phyloP scores from a whole-genome alignment of 2,797 vertebrate genomes.

The Poeciliopsis paucimaculata region DNA sequence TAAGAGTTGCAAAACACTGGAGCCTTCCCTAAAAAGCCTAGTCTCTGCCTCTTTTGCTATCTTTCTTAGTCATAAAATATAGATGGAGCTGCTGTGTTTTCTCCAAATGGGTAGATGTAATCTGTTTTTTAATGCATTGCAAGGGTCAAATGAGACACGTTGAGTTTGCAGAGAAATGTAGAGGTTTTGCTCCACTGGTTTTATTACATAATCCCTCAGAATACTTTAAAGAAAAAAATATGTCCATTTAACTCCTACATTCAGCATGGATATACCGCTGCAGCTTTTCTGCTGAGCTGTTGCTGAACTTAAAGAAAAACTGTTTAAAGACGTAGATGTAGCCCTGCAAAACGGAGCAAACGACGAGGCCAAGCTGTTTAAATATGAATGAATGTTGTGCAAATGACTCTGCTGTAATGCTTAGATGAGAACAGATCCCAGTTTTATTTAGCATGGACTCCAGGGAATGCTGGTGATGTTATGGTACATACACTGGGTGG shows the following conservation, averaged over 20 bases:
- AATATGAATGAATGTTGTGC: constrained; percentile 69
- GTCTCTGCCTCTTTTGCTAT: constrained; percentile 46
- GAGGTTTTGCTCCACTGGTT: constrained; percentile 12
- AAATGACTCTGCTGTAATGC: constrained; percentile 54
- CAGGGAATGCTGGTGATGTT: constrained; percentile 27
- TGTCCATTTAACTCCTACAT: constrained; percentile 16
- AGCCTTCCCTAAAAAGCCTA: constrained; percentile 42
- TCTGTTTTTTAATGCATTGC: constrained; percentile 36
- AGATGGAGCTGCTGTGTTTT: constrained; percentile 45
- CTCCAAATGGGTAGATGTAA: constrained; percentile 21
- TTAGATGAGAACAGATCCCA: constrained; percentile 50
- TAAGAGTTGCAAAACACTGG: constrained; percentile 45
- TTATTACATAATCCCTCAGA: constrained; percentile 17
- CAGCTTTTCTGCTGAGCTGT: constrained; percentile 35
- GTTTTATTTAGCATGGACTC: constrained; percentile 30
- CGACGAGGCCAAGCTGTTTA: constrained; percentile 53
- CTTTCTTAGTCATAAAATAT: constrained; percentile 56
- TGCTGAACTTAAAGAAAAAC: constrained; percentile 36
- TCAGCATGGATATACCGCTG: constrained; percentile 1
- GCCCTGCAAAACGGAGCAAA: constrained; percentile 13
- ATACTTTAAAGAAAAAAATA: constrained; percentile 22
- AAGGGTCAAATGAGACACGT: constrained; percentile 34
- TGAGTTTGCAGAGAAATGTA: constrained; percentile 23
- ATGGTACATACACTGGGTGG: constrained; percentile 15
- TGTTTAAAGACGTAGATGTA: constrained; percentile 30